Conservation (phyloP, 2,888 invertebrate species). For the Epinotia ramella region DNA sequence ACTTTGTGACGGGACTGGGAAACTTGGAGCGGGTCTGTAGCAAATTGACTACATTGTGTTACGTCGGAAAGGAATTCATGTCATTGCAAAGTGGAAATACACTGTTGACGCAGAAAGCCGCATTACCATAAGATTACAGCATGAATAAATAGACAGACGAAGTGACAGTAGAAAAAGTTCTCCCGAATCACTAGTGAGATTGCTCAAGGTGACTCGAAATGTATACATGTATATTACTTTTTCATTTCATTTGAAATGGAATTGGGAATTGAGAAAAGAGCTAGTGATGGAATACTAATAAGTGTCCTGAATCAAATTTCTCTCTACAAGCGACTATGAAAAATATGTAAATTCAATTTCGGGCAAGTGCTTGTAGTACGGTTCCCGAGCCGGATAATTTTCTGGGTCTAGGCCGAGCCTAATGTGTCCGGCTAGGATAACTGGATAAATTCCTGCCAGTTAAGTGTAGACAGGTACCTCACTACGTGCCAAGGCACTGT, state of each 20-base stretch:
- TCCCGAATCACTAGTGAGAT: constrained; percentile 4
- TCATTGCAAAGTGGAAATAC: constrained; percentile 48
- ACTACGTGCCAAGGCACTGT: constrained; percentile 32
- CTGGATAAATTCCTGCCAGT: constrained; percentile 27
- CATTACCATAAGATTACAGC: constrained; percentile 38
- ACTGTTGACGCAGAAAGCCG: constrained; percentile 37
- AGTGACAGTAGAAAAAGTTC: constrained; percentile 24
- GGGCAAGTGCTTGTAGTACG: not conserved
- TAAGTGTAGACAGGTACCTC: constrained; percentile 30
- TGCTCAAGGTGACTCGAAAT: constrained; percentile 22
- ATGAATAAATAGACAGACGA: constrained; percentile 32
- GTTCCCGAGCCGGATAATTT: not conserved
- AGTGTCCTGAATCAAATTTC: not conserved
- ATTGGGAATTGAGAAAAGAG: constrained; percentile 11
- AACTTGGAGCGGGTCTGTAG: constrained; percentile 65
- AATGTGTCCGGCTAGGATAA: constrained; percentile 12
- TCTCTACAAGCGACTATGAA: not conserved
- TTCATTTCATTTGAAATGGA: constrained; percentile 11
- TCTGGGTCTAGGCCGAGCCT: constrained; percentile 7
- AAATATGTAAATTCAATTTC: not conserved
- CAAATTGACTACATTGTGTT: constrained; percentile 78
- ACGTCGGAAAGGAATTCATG: constrained; percentile 53
- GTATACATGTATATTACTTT: constrained; percentile 5
- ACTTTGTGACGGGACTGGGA: constrained; percentile 67
- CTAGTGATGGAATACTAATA: constrained; percentile 21